Percentiles rank a stretch among this genome's conserved stretches.
phyloP scores from a whole-genome alignment of 2,888 invertebrate genomes.

The Apoderus coryli region DNA sequence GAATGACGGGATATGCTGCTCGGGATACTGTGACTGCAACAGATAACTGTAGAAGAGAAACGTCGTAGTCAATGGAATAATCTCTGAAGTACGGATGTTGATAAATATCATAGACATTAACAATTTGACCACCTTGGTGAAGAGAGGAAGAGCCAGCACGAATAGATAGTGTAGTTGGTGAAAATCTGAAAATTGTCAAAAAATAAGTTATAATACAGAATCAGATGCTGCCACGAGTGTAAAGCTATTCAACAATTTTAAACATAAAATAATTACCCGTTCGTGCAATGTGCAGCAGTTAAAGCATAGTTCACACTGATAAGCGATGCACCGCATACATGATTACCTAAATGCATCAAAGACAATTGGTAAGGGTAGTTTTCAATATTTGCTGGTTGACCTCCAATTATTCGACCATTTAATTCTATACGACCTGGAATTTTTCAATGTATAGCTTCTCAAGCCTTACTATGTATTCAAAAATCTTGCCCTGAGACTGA shows the following conservation, averaged over 20 bases:
- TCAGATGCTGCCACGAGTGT: too few species aligned
- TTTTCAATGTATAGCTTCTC: too few species aligned
- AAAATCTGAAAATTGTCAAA: too few species aligned
- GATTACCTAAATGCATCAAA: neutral
- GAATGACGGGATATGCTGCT: neutral
- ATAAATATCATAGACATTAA: neutral
- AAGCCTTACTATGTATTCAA: too few species aligned
- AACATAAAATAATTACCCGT: too few species aligned
- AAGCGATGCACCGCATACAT: neutral
- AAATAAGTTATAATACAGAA: too few species aligned
- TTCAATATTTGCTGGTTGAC: neutral
- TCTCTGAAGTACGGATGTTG: constrained; percentile 1
- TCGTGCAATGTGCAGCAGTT: constrained; percentile 2
- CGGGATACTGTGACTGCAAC: neutral
- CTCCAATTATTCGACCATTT: too few species aligned
- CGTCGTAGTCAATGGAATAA: neutral
- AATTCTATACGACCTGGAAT: too few species aligned
- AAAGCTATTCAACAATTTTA: too few species aligned
- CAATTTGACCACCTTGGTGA: neutral
- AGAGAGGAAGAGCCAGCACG: neutral
- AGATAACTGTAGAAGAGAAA: neutral
- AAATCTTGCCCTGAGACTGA: too few species aligned
- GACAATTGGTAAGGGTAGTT: constrained; percentile 1
- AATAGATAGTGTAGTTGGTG: too few species aligned
- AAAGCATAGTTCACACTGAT: neutral